Base-by-base conservation (phyloP, 2,113 vertebrate genomes). In the Lucifuga dentata region DNA sequence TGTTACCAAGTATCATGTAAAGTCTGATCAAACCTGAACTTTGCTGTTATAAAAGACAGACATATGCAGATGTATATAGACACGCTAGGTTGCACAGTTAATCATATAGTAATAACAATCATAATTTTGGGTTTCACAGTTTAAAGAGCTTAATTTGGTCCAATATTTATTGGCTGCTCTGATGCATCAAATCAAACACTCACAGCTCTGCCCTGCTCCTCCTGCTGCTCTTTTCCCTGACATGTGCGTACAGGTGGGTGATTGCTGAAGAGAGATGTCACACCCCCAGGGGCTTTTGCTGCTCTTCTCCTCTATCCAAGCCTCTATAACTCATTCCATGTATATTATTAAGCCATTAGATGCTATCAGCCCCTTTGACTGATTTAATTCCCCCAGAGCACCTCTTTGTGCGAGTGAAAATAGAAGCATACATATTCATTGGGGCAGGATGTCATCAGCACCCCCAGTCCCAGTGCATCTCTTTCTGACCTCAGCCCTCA, bases 281-380 rank as follows among this genome's bases (percentile, higher is more conserved):
- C 76, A 75, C 66, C 85, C 76, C 52, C 19, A 8, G 66, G 55
- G 75, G 45, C 71, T 5, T 15, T 40, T 15, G 11, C 62, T 33
- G 19, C 58, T 62, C 29, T 51, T 53, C 66, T 68, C 43, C 39
- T 71, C 58, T 44, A 21, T 72, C 68, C 26, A 32, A 16, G 39
- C 39, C 59, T 73, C 29, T 68, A 60, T 83, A 78, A 87, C 81
- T 87, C 69, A 81, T 81, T 63, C 63, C 68, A 72, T 87, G 89
- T 91, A 81, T 84, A 85, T 92, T 88, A 90, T 91, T 90, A 91
- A 87, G 83, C 71, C 82, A 90, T 91, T 86, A 92, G 90, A 91
- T 89, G 83, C 63, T 89, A 90, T 91, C 86, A 69, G 40, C 53
- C 49, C 58, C 44, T 74, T 70, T 84, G 76, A 89, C 73, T 86